Base-by-base conservation (phyloP, 2,113 vertebrate genomes). In the Apus apus region DNA sequence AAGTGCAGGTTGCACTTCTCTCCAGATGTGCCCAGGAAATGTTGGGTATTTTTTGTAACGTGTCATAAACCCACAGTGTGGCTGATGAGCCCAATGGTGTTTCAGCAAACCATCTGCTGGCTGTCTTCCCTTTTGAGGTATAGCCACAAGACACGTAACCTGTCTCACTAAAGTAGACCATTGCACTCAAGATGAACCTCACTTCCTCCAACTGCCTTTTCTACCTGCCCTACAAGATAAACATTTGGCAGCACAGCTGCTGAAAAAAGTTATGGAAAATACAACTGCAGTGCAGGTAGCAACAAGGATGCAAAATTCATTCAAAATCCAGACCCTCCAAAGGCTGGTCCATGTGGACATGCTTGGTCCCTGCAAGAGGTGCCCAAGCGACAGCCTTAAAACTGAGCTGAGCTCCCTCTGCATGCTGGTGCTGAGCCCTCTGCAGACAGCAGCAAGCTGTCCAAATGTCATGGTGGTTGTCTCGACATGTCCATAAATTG, bases 1-100 rank as follows among this genome's bases (percentile, higher is more conserved):
- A 85, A 93, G 94, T 18, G 60, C 73, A 85, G 86, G 38, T 71
- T 85, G 53, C 27, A 32, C 57, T 90, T 64, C 60, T 73, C 93
- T 94, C 82, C 90, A 93, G 71, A 84, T 60, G 54, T 11, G 25
- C 32, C 87, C 87, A 85, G 77, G 48, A 94, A 90, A 71, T 32
- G 5, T 71, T 89, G 82, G 51, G 23, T 74, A 38, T 93, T 54
- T 60, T 87, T 95, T 57, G 70, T 53, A 53, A 89, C 9, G 36
- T 82, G 87, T 26, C 71, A 51, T 16, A 83, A 72, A 38, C 58
- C 53, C 9, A 6, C 78, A 66, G 43, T 2, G 15, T 43, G 62
- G 67, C 53, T 76, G 92, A 88, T 67, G 93, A 70, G 15, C 62
- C 29, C 16, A 2, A 73, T 14, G 27, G 53, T 19, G 25, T 48